Evolutionary conservation across 1,140 invertebrate genomes (phyloP), one percentile per base, ranked within the genome.

Genomic region (Oncopodura yosiiana): DNA sequence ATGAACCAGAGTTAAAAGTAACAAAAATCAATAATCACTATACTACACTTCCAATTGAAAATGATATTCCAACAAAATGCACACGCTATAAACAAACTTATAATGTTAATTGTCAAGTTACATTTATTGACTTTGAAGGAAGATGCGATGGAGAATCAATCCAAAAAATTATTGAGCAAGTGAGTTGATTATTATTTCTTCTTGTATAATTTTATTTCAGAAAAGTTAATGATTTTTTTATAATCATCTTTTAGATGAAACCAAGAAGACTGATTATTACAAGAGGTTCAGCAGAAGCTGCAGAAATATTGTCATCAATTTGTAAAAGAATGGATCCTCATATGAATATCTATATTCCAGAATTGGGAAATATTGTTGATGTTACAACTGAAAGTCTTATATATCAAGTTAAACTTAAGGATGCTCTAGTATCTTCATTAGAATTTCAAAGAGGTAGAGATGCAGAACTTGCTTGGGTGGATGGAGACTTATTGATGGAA

Each of bases 111-210:
- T 89, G 89, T 21, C 81, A 82, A 65, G 80, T 99, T 2, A 83
- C 88, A 56, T 96, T 88, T 65, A 97, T 99, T 53, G 95, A 99
- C 74, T 95, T 99, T 70, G 95, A 99, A 70, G 95, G 95, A 4
- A 76, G 94, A 38, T 95, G 93, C 0, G 95, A 99, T 73, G 93
- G 93, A 1, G 94, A 99, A 73, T 96, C 93, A 0, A 76, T 99
- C 54, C 81, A 91, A 49, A 93, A 94, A 67, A 87, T 96, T 49
- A 73, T 96, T 0, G 78, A 82, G 5, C 80, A 96, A 63, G 76
- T 82, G 12, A 1, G 3, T 45, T 43, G 19, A 21, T 43, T 21
- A 23, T 43, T 43, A 4, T 24, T 43, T 43, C 8, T 2, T 18
- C n/a, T 46, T 46, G 2, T 16, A 27, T 4, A 44, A 5, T 46